Evolutionary conservation across 2,797 vertebrate genomes (phyloP), one percentile per base, ranked within the genome.

Genomic region (Cynopterus sphinx): DNA sequence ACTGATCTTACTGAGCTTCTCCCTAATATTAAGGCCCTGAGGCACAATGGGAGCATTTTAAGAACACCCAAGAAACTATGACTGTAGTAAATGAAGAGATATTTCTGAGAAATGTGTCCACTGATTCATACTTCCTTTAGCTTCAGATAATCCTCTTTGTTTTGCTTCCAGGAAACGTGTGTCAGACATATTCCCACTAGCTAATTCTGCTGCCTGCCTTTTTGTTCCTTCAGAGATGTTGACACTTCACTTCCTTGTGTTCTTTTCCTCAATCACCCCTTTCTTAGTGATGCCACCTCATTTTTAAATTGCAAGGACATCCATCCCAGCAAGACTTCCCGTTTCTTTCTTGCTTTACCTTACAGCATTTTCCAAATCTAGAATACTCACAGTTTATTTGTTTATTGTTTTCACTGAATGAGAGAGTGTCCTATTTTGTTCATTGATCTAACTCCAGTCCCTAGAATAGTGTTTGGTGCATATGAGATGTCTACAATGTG

Each of bases 1-100:
- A 16, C 24, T 41, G 0, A 36, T 49, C 15, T 59, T 39, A 63
- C 36, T 2, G 17, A 89, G 9, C 0, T 0, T 0, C 12, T n/a
- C 7, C 55, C 33, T 71, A 43, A 77, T 9, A 8, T n/a, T 43
- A 67, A 71, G 31, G 13, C 21, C 21, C 13, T 4, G 41, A 31
- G 4, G 22, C 6, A 31, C n/a, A 24, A 24, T 19, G n/a, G 0
- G 12, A 59, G 49, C 17, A 10, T 9, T n/a, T 41, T 22, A 49
- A 75, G 19, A 71, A n/a, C 3, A 9, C 1, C 1, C 2, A n/a
- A 59, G 61, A 51, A 82, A 75, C n/a, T 22, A 31, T 9, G 9
- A 12, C 1, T 46, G 3, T 33, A 28, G 15, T 71, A 6, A 51
- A 75, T 63, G 49, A 85, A 88, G 28, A 73, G 9, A 75, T 46